A percentile compares a stretch with the other conserved stretches of the same genome.
Evolutionary conservation across 2,888 invertebrate genomes (phyloP).

Genomic region (Melolontha melolontha): DNA sequence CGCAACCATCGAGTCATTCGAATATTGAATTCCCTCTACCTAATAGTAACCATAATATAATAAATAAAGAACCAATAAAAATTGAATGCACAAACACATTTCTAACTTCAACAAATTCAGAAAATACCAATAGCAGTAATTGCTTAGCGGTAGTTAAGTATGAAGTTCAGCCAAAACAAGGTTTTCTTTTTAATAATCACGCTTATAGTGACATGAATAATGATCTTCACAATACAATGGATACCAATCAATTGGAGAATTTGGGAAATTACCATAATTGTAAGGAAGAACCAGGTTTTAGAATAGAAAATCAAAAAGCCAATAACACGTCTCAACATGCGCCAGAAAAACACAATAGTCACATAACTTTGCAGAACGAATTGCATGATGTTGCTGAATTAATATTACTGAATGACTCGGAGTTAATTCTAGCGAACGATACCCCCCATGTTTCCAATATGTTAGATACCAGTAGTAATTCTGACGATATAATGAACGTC

Average conservation of each 20-base stretch:
- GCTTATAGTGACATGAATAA: constrained; percentile 4
- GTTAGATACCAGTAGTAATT: constrained; percentile 61
- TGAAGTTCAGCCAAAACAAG: constrained; percentile 30
- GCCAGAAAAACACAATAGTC: constrained; percentile 26
- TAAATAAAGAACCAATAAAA: constrained; percentile 10
- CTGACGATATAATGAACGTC: constrained; percentile 64
- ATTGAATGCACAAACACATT: not conserved
- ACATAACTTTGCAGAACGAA: constrained; percentile 50
- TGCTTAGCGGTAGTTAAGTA: constrained; percentile 40
- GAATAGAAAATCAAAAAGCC: not conserved
- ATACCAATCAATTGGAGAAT: constrained; percentile 14
- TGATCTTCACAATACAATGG: not conserved
- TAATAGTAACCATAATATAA: not conserved
- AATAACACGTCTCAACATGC: not conserved
- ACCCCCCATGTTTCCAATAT: constrained; percentile 55
- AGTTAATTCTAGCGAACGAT: constrained; percentile 43
- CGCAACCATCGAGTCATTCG: constrained; percentile 8
- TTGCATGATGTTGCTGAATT: constrained; percentile 60
- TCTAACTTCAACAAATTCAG: not conserved
- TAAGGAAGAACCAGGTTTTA: constrained; percentile 19
- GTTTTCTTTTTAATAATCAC: constrained; percentile 22
- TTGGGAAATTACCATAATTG: constrained; percentile 3
- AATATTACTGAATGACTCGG: constrained; percentile 56
- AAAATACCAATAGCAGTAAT: constrained; percentile 22
- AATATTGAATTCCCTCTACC: constrained; percentile 19